phyloP scores from a whole-genome alignment of 2,113 vertebrate species.

The Equus quagga region DNA sequence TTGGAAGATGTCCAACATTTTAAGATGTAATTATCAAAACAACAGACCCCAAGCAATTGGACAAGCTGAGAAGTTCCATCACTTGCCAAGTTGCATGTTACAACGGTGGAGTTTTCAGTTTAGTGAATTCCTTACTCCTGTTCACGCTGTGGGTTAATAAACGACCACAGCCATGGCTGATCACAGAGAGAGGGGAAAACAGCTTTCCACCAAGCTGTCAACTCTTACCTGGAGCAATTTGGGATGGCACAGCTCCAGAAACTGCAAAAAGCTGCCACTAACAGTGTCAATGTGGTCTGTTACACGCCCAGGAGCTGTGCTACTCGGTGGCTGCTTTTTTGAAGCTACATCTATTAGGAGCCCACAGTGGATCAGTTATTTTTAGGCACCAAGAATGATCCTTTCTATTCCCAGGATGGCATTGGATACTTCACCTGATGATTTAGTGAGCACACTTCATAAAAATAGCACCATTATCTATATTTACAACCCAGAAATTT shows the following conservation, averaged over 20 bases:
- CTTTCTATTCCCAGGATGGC: slow-evolving; percentile 38
- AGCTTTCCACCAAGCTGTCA: slow-evolving; percentile 51
- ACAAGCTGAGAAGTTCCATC: slow-evolving; percentile 32
- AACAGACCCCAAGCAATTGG: not conserved
- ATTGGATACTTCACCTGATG: slow-evolving; percentile 2
- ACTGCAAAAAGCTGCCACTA: slow-evolving; percentile 8
- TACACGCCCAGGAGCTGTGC: not conserved
- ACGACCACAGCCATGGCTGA: not conserved
- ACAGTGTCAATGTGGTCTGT: slow-evolving; percentile 38
- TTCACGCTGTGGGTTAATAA: slow-evolving; percentile 40
- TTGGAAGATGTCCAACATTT: slow-evolving; percentile 22
- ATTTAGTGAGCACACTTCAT: slow-evolving; percentile 57
- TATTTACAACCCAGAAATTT: slow-evolving; percentile 58
- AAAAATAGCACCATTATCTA: slow-evolving; percentile 60
- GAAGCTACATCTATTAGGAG: slow-evolving; percentile 53
- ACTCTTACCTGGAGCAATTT: slow-evolving; percentile 72
- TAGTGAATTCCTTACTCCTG: not conserved
- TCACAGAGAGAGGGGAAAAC: not conserved
- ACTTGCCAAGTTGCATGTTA: not conserved
- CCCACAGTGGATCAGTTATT: slow-evolving; percentile 58
- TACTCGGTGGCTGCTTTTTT: not conserved
- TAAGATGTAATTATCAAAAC: slow-evolving; percentile 13
- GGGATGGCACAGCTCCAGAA: slow-evolving; percentile 70
- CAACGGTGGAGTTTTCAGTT: not conserved
- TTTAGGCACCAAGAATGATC: not conserved